Conservation (phyloP, 2,113 vertebrate genomes). For the Podarcis raffonei region DNA sequence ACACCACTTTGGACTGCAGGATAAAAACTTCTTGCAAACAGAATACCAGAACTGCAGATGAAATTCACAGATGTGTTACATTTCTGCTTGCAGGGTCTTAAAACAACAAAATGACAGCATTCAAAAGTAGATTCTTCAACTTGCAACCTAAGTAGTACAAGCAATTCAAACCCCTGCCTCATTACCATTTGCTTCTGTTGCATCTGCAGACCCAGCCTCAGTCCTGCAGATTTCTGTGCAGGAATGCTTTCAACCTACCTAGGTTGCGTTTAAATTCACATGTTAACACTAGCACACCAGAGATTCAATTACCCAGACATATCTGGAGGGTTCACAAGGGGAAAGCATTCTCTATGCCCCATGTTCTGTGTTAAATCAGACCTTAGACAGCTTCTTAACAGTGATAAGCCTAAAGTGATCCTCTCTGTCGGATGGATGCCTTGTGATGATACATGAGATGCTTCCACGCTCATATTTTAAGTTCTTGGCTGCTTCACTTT, state of each 20-base stretch:
- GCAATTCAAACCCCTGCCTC: not conserved
- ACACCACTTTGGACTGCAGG: too few species aligned
- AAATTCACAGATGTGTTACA: not conserved
- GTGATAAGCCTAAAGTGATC: constrained; percentile 46
- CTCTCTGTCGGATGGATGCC: not conserved
- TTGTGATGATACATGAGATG: constrained; percentile 28
- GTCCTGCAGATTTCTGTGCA: not conserved
- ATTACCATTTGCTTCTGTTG: not conserved
- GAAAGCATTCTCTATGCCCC: too few species aligned
- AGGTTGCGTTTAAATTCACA: not conserved
- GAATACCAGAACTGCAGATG: not conserved
- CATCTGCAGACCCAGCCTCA: not conserved
- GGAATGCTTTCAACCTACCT: not conserved
- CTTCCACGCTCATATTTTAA: constrained; percentile 40
- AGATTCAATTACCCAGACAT: too few species aligned
- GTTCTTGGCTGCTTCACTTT: constrained; percentile 27
- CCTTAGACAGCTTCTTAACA: constrained; percentile 17
- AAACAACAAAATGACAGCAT: too few species aligned
- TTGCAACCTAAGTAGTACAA: not conserved
- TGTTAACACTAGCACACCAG: not conserved
- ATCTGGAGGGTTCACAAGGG: not conserved
- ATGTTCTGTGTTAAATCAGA: not conserved
- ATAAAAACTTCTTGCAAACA: not conserved
- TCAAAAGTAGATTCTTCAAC: not conserved
- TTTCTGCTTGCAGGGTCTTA: not conserved